A percentile compares a stretch with the other conserved stretches of the same genome.
Conservation (phyloP, 2,113 vertebrate genomes). For the Synchiropus splendidus region DNA sequence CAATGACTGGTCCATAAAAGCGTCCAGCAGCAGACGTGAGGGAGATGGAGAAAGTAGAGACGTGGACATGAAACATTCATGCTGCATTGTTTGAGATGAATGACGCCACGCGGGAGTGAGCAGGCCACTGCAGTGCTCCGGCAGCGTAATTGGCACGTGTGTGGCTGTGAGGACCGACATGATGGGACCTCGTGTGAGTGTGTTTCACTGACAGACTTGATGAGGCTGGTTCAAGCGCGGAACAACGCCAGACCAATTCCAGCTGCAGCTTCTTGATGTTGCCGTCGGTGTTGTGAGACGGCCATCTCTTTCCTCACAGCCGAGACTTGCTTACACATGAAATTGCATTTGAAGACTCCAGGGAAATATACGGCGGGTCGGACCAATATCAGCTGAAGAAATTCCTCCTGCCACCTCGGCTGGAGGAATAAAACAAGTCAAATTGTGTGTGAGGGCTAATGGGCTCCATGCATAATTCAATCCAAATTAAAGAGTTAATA, state of each 20-base stretch:
- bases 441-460: constrained; percentile 32
- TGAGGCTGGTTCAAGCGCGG: constrained; percentile 8
- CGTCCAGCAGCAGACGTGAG: constrained; percentile 1
- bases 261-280: constrained; percentile 16
- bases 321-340: constrained; percentile 44
- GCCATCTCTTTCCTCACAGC: constrained; percentile 15
- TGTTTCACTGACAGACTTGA: constrained; percentile 26
- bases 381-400: constrained; percentile 52
- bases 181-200: constrained; percentile 15
- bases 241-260: too few relatives aligned
- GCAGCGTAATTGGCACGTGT: constrained; percentile 48
- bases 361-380: constrained; percentile 65
- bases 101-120: constrained; percentile 56
- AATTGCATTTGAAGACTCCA: constrained; percentile 63
- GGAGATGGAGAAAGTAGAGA: constrained; percentile 5
- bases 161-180: constrained; percentile 14
- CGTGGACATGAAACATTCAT: constrained; percentile 46
- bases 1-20: not conserved
- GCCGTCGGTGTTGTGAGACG: constrained; percentile 14
- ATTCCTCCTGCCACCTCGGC: constrained; percentile 21
- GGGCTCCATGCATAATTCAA: constrained; percentile 20
- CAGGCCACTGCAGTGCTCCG: constrained; percentile 44
- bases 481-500: constrained; percentile 17
- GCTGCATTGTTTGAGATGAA: constrained; percentile 60
- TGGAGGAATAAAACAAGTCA: constrained; percentile 37